These are phyloP conservation scores for Nymphalis io DNA, from an alignment of 1,140 invertebrate genomes.

Conservation along the genomic window DNA sequence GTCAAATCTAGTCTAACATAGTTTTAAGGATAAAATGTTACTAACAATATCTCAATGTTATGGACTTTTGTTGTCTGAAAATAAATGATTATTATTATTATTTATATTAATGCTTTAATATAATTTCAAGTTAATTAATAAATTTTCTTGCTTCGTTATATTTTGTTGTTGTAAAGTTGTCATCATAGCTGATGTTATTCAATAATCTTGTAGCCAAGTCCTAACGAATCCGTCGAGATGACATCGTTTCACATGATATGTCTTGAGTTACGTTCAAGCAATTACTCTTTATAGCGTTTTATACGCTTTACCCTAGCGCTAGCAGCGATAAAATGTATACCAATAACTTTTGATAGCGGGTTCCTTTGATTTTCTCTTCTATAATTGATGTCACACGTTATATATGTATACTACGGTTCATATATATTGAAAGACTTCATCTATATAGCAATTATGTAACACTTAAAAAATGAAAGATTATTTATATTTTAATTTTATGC, in stretches of 20 bases:
- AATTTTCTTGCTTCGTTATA: no score
- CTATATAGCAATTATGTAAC: no score
- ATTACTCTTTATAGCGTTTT: conserved; percentile 2
- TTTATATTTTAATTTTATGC: no score
- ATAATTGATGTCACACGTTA: neutral
- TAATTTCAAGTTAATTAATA: no score
- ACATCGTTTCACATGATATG: neutral
- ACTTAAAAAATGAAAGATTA: no score
- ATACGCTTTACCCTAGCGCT: neutral
- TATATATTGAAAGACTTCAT: no score
- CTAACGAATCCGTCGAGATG: neutral
- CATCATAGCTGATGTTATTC: neutral
- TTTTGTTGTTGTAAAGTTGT: neutral
- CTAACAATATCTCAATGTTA: no score
- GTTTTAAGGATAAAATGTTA: no score
- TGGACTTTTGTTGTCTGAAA: no score
- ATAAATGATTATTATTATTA: no score
- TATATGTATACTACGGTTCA: neutral
- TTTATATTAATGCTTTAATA: no score
- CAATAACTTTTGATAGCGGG: conserved; percentile 10
- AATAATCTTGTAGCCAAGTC: neutral
- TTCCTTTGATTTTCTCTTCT: neutral
- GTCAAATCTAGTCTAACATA: no score
- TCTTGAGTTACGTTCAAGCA: conserved; percentile 12
- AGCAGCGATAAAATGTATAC: conserved; percentile 8